Percentiles rank a stretch among this genome's conserved stretches.
Evolutionary conservation across 2,888 invertebrate genomes (phyloP).

Genomic region (Synergus japonicus): DNA sequence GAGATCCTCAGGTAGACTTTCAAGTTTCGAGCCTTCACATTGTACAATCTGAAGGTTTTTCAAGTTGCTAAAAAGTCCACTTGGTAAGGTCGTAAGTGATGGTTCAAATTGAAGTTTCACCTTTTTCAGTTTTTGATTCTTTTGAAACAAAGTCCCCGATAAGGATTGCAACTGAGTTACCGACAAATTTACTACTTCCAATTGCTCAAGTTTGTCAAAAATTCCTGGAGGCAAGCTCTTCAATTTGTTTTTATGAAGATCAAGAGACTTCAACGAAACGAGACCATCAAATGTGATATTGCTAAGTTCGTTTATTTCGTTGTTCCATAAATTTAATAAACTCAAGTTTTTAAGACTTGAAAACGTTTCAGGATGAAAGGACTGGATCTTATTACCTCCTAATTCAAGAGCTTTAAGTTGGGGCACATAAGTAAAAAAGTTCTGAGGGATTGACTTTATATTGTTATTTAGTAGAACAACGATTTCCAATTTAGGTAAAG

Average conservation of each 20-base stretch:
- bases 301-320: conserved; percentile 81
- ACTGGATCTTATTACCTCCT: conserved; percentile 83
- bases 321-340: conserved; percentile 84
- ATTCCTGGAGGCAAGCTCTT: background rate
- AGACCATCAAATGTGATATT: conserved; percentile 82
- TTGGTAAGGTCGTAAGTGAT: conserved; percentile 80
- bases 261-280: conserved; percentile 79
- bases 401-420: conserved; percentile 82
- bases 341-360: conserved; percentile 80
- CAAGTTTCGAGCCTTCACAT: conserved; percentile 80
- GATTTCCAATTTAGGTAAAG: conserved; percentile 48
- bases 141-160: conserved; percentile 81
- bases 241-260: conserved; percentile 82
- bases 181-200: conserved; percentile 80
- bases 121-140: conserved; percentile 79
- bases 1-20: conserved; percentile 81
- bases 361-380: conserved; percentile 81
- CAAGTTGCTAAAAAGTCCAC: conserved; percentile 82
- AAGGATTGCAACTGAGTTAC: conserved; percentile 83
- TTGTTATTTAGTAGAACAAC: conserved; percentile 48
- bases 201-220: conserved; percentile 66
- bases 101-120: conserved; percentile 74
- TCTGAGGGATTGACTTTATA: conserved; percentile 47
- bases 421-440: conserved; percentile 62
- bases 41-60: conserved; percentile 80